phyloP scores from a whole-genome alignment of 2,797 vertebrate species.

The Gallinago stenura region DNA sequence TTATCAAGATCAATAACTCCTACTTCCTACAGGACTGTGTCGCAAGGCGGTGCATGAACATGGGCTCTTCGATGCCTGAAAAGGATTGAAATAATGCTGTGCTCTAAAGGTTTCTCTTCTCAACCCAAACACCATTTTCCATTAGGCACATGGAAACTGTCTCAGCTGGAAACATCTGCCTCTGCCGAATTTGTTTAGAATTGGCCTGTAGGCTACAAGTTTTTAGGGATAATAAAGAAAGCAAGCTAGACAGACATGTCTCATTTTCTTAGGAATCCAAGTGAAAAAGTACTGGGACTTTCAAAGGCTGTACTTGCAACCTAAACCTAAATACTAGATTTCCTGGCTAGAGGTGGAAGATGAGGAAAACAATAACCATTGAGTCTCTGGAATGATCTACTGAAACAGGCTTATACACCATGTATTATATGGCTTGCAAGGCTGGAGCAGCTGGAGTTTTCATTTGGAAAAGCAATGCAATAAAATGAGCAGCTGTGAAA shows the following conservation, averaged over 20 bases:
- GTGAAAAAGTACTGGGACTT: neutral
- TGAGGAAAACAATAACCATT: neutral
- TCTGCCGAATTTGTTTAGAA: neutral
- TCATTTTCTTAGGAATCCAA: neutral
- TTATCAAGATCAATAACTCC: neutral
- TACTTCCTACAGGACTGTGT: neutral
- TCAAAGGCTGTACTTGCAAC: neutral
- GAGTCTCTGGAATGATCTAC: neutral
- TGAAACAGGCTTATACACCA: conserved; percentile 4
- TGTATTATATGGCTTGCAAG: neutral
- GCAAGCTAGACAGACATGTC: neutral
- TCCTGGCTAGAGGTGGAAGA: conserved; percentile 3
- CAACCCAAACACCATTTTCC: neutral
- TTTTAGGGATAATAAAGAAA: neutral
- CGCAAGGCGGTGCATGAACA: neutral
- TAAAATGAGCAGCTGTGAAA: conserved; percentile 67
- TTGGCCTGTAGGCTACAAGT: neutral
- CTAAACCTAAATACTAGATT: neutral
- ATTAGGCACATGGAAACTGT: neutral
- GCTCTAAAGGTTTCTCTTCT: neutral
- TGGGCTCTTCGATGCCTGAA: neutral
- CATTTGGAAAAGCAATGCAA: conserved; percentile 38
- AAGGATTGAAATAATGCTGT: neutral
- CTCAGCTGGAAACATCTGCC: neutral
- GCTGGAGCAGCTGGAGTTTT: conserved; percentile 57